Base-by-base conservation (phyloP, 2,113 vertebrate species). In the Oenanthe melanoleuca region DNA sequence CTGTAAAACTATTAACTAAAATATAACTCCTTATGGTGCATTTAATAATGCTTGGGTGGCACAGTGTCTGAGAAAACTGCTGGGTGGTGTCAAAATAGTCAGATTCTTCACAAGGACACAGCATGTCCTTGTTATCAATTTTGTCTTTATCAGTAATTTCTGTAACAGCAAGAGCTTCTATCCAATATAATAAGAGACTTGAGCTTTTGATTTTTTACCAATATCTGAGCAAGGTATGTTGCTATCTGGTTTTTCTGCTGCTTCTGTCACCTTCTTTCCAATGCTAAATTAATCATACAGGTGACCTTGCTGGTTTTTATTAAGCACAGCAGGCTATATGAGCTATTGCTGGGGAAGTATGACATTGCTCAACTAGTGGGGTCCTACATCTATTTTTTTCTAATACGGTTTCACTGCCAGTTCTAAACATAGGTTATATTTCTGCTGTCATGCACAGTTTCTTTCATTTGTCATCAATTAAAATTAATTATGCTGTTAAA, bases 271-370 rank as follows among this genome's bases (percentile, higher is more conserved):
- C 31, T 71, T 83, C 60, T 80, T 95, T 86, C 60, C 19, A 77
- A 37, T 3, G 4, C 61, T 80, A 84, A 94, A 93, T 92, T 94
- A 96, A 95, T 92, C 95, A 86, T 61, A 40, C 72, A 64, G 88
- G 75, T 94, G 88, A 94, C 92, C 92, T 94, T 92, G 90, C 67
- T 88, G 56, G 9, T 40, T 96, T 93, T 96, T 83, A 92, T 90
- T 92, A 84, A 5, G 1, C 67, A 5, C 72, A 80, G 95, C 75
- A 84, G 82, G 93, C 53, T 90, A 14, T 52, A 53, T 33, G 37
- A 92, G 69, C 75, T 90, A 69, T 67, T 88, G 82, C 69, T 84
- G 63, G 65, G 50, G 42, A 87, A 95, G 71, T 66, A 42, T 92
- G 88, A 84, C 72, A 92, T 90, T 74, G 75, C 40, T 93, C 29